These are phyloP conservation scores for Tokudaia tokunoshimensis DNA, from an alignment of 2,797 vertebrate genomes.

Conservation along the genomic window DNA sequence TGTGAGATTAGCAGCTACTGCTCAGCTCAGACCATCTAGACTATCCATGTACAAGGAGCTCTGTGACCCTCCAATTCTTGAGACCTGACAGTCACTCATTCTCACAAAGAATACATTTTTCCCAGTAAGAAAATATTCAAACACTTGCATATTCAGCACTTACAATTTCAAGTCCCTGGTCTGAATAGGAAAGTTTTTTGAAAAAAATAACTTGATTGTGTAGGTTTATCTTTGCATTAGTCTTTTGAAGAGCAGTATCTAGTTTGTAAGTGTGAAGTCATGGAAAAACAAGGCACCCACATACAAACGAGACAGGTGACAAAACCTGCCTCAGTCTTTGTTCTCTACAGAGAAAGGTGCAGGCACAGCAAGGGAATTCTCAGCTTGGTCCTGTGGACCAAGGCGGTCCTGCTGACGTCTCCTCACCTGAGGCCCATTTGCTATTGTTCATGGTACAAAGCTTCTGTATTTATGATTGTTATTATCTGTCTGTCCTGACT, in stretches of 20 bases:
- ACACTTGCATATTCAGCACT: slow-evolving; percentile 77
- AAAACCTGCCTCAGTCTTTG: accelerated
- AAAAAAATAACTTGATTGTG: slow-evolving; percentile 71
- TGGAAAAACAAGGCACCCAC: slow-evolving; percentile 46
- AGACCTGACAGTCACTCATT: slow-evolving; percentile 72
- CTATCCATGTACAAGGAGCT: slow-evolving; percentile 60
- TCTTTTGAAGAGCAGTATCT: slow-evolving; percentile 61
- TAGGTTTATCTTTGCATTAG: slow-evolving; percentile 81
- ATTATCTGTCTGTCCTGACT: accelerated
- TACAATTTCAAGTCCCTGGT: slow-evolving; percentile 56
- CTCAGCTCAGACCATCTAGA: slow-evolving; percentile 65
- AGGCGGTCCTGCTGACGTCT: accelerated
- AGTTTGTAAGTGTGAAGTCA: slow-evolving; percentile 64
- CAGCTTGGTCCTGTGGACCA: too few species aligned
- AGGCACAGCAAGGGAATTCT: neutral
- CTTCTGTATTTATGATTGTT: accelerated
- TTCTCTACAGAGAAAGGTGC: neutral
- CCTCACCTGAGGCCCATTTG: accelerated
- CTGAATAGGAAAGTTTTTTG: slow-evolving; percentile 80
- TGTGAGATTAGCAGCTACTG: slow-evolving; percentile 64
- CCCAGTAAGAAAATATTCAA: slow-evolving; percentile 81
- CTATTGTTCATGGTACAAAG: accelerated
- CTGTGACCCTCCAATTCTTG: slow-evolving; percentile 60
- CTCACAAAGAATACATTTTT: slow-evolving; percentile 79
- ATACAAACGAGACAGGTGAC: slow-evolving; percentile 24